Evolutionary conservation across 2,888 invertebrate species (phyloP).

Genomic region (Linnaemya vulpina): DNA sequence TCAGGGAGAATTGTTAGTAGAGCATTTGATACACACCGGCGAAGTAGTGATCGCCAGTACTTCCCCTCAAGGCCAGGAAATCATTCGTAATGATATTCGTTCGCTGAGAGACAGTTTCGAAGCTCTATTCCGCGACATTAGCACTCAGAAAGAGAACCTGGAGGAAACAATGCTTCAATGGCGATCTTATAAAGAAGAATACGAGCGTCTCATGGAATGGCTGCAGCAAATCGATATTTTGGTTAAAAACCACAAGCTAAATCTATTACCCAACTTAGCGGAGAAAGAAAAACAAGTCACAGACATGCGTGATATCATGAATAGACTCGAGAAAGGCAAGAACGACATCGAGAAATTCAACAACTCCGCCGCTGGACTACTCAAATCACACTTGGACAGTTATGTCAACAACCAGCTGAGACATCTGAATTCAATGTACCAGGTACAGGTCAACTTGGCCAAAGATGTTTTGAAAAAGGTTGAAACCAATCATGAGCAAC

Average conservation of each 20-base stretch:
- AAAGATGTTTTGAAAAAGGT: conserved; percentile 96
- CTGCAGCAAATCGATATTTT: conserved; percentile 95
- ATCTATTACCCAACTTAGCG: conserved; percentile 89
- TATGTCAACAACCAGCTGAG: conserved; percentile 94
- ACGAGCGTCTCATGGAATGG: conserved; percentile 95
- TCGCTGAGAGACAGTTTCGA: conserved; percentile 93
- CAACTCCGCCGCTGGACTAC: conserved; percentile 88
- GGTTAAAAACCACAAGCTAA: conserved; percentile 94
- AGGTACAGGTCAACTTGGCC: conserved; percentile 93
- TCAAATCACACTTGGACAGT: conserved; percentile 92
- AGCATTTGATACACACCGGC: conserved; percentile 93
- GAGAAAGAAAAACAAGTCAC: conserved; percentile 94
- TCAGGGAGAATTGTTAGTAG: conserved; percentile 93
- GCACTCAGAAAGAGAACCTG: conserved; percentile 91
- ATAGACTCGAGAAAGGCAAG: conserved; percentile 90
- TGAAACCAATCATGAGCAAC: conserved; percentile 93
- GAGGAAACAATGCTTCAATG: conserved; percentile 92
- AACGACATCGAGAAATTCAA: conserved; percentile 93
- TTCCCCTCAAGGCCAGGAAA: conserved; percentile 90
- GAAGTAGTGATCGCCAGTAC: conserved; percentile 94
- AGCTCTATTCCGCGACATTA: conserved; percentile 92
- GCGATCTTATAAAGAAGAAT: conserved; percentile 96
- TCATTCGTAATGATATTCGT: conserved; percentile 93
- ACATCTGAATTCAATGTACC: conserved; percentile 93
- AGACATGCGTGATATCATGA: conserved; percentile 90